Conservation (phyloP, 2,113 vertebrate species). For the Myodes glareolus region DNA sequence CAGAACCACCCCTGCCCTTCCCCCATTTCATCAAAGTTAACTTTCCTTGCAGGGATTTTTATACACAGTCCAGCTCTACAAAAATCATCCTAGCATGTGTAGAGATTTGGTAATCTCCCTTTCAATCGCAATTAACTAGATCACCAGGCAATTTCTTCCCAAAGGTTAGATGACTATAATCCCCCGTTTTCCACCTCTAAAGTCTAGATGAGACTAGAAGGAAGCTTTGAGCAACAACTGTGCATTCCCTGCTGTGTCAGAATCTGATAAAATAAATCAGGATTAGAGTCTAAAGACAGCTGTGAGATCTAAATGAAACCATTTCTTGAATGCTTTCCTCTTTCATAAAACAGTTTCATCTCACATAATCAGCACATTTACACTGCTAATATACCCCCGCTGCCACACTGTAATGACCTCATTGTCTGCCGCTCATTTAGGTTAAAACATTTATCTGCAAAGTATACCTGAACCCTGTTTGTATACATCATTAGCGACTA, state of each 20-base stretch:
- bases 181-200: background rate
- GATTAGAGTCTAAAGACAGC: constrained; percentile 25
- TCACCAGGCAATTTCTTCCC: constrained; percentile 32
- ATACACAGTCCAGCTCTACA: background rate
- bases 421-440: constrained; percentile 44
- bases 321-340: background rate
- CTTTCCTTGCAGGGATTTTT: constrained; percentile 45
- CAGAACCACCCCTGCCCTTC: background rate
- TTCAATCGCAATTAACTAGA: constrained; percentile 44
- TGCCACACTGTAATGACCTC: constrained; percentile 38
- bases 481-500: background rate
- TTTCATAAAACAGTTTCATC: constrained; percentile 42
- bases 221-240: background rate
- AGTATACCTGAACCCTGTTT: background rate
- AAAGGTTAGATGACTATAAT: constrained; percentile 36
- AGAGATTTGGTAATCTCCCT: constrained; percentile 27
- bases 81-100: background rate
- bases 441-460: constrained; percentile 53
- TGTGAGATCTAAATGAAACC: constrained; percentile 44
- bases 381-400: background rate
- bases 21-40: constrained; percentile 40
- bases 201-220: background rate
- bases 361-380: constrained; percentile 53
- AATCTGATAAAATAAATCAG: constrained; percentile 44
- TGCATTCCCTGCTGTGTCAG: background rate